phyloP scores from a whole-genome alignment of 1,140 invertebrate species.

The Drosophila burlai region DNA sequence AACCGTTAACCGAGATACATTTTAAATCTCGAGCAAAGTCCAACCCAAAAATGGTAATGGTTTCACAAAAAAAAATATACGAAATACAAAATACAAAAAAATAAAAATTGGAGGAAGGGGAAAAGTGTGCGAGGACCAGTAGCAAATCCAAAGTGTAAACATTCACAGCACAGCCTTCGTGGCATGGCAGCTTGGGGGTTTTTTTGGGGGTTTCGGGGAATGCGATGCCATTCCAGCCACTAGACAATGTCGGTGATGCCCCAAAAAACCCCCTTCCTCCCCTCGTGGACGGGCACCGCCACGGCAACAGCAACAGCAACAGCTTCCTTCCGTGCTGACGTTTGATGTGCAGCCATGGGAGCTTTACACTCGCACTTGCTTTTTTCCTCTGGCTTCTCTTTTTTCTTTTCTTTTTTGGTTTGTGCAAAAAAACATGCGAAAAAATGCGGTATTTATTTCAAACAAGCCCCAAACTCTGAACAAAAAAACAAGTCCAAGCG shows the following conservation, averaged over 20 bases:
- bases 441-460: no score
- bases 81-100: not conserved
- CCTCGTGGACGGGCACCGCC: not conserved
- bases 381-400: no score
- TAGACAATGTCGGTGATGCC: slow-evolving; percentile 41
- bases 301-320: slow-evolving; percentile 45
- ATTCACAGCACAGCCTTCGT: slow-evolving; percentile 80
- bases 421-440: no score
- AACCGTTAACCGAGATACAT: slow-evolving; percentile 77
- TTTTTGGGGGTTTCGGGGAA: no score
- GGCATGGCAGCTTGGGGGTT: not conserved
- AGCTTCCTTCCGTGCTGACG: slow-evolving; percentile 81
- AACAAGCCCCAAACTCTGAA: not conserved
- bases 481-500: slow-evolving; percentile 8
- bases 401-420: no score
- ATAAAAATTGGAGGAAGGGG: not conserved
- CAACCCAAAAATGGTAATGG: slow-evolving; percentile 39
- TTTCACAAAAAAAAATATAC: slow-evolving; percentile 20
- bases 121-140: slow-evolving; percentile 58
- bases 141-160: slow-evolving; percentile 82
- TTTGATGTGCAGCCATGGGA: no score
- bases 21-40: slow-evolving; percentile 58
- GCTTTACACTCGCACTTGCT: no score
- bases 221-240: slow-evolving; percentile 4
- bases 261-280: not conserved